Conservation (phyloP, 2,888 invertebrate species). For the Oscheius onirici region DNA sequence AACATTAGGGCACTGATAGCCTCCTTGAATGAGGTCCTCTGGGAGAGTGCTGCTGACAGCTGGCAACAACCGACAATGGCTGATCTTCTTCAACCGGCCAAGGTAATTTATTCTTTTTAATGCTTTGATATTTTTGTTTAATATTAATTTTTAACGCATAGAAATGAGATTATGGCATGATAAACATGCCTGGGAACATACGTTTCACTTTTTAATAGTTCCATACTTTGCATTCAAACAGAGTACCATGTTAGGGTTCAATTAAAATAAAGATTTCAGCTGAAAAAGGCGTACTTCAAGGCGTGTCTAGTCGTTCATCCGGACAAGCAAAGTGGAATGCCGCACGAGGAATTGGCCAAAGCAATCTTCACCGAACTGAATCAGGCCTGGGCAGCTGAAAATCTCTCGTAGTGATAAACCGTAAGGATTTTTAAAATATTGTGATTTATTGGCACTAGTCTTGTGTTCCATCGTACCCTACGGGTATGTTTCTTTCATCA, state of each 20-base stretch:
- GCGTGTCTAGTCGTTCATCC: constrained; percentile 98
- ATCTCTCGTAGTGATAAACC: not conserved
- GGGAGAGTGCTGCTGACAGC: constrained; percentile 79
- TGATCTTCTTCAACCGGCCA: constrained; percentile 87
- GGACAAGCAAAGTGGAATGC: constrained; percentile 80
- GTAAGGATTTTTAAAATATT: not conserved
- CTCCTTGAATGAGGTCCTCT: constrained; percentile 83
- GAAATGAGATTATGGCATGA: too few species aligned
- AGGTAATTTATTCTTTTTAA: constrained; percentile 77
- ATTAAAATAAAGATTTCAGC: constrained; percentile 76
- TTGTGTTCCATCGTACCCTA: not conserved
- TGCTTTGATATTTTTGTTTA: not conserved
- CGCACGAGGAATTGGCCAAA: constrained; percentile 91
- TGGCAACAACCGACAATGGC: constrained; percentile 95
- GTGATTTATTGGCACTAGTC: not conserved
- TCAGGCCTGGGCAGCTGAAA: constrained; percentile 80
- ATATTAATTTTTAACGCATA: not conserved
- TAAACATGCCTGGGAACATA: too few species aligned
- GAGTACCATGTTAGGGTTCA: too few species aligned
- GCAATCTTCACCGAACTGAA: constrained; percentile 98
- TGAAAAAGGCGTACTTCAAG: constrained; percentile 92
- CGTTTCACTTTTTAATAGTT: too few species aligned
- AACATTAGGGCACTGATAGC: constrained; percentile 94
- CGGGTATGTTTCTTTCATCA: constrained; percentile 2
- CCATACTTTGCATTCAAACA: too few species aligned